Evolutionary conservation across 2,888 invertebrate genomes (phyloP).

Genomic region (Leistus spinibarbis): DNA sequence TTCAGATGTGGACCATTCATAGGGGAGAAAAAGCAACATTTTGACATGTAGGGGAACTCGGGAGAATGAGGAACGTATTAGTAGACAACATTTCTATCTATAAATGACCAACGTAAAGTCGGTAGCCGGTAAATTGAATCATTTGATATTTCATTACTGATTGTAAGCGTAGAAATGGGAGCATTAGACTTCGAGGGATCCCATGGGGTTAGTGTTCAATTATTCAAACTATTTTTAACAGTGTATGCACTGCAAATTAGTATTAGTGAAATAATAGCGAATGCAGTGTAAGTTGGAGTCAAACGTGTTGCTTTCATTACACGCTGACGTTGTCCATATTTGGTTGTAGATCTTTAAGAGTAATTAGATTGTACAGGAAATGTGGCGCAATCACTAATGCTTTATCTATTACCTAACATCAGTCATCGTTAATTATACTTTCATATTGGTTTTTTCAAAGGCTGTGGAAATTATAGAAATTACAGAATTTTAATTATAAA

Average conservation of each 20-base stretch:
- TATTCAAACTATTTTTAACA: no score
- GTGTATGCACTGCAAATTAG: no score
- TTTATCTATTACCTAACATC: conserved; percentile 19
- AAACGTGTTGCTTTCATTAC: background rate
- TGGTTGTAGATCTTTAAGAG: conserved; percentile 11
- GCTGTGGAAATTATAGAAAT: background rate
- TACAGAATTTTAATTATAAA: background rate
- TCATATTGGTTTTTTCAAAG: background rate
- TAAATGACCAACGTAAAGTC: no score
- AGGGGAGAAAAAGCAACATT: background rate
- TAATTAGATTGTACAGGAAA: conserved; percentile 24
- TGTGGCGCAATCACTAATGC: background rate
- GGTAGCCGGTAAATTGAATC: background rate
- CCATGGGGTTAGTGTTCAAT: no score
- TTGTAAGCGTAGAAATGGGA: background rate
- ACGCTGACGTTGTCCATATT: conserved; percentile 1
- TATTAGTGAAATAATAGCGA: background rate
- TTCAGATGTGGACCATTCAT: no score
- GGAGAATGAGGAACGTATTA: no score
- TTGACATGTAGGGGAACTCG: no score
- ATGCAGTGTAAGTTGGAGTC: background rate
- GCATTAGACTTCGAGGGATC: no score
- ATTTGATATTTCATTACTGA: no score
- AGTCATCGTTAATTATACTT: conserved; percentile 16
- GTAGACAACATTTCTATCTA: no score